These are phyloP conservation scores for Chironomus tepperi DNA, from an alignment of 1,140 invertebrate species.

Conservation along the genomic window DNA sequence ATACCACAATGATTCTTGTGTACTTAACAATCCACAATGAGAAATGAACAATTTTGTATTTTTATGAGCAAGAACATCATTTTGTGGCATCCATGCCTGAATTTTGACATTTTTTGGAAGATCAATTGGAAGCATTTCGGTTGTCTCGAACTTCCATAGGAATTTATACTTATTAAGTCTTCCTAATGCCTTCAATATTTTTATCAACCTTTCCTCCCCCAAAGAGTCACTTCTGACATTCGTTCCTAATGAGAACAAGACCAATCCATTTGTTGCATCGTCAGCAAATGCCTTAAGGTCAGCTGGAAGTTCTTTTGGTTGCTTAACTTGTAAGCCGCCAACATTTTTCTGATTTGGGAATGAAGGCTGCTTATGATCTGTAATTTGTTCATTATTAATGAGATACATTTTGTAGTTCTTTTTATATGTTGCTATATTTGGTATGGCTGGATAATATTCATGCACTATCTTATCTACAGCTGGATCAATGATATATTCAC, in stretches of 20 bases:
- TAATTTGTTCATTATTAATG: not conserved
- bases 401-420: not conserved
- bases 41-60: constrained; percentile 47
- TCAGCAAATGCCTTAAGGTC: constrained; percentile 47
- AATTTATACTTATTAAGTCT: constrained; percentile 47
- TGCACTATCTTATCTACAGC: not conserved
- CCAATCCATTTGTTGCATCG: constrained; percentile 45
- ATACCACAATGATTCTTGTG: constrained; percentile 47
- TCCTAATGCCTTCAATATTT: constrained; percentile 46
- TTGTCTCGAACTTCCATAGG: constrained; percentile 56
- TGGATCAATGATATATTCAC: not conserved
- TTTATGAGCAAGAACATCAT: constrained; percentile 49
- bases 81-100: constrained; percentile 57
- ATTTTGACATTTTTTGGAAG: constrained; percentile 51
- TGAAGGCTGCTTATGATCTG: not conserved
- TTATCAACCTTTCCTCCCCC: constrained; percentile 41
- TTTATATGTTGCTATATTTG: not conserved
- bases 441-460: not conserved
- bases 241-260: constrained; percentile 55
- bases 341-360: constrained; percentile 46
- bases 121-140: not conserved
- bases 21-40: constrained; percentile 50
- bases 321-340: constrained; percentile 46
- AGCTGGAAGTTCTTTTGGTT: constrained; percentile 35
- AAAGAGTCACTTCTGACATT: constrained; percentile 48